phyloP scores from a whole-genome alignment of 2,797 vertebrate species.

The Arrhamphus sclerolepis region DNA sequence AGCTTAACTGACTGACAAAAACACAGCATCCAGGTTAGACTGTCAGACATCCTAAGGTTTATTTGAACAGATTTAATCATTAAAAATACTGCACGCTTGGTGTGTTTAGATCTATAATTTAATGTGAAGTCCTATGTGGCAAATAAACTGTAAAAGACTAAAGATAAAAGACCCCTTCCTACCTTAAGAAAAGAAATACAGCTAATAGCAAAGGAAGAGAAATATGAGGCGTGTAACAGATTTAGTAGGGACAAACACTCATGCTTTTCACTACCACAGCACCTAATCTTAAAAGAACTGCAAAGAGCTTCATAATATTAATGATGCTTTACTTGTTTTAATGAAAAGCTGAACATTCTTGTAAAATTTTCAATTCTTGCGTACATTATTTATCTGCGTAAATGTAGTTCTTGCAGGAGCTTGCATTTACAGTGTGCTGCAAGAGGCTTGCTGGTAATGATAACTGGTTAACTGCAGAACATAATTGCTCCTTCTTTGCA shows the following conservation, averaged over 20 bases:
- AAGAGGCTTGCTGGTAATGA: conserved; percentile 11
- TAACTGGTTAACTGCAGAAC: conserved; percentile 13
- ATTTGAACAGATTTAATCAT: no score
- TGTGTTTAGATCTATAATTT: no score
- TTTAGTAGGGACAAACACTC: background rate
- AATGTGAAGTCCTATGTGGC: no score
- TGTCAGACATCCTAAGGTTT: no score
- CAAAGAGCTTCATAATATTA: conserved; percentile 5
- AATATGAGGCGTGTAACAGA: background rate
- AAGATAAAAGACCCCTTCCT: background rate
- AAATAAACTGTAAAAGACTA: no score
- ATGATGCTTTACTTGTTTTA: conserved; percentile 6
- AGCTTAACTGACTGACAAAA: no score
- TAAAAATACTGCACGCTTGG: no score
- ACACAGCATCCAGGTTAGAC: no score
- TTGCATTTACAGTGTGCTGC: conserved; percentile 6
- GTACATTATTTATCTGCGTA: conserved; percentile 15
- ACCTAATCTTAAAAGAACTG: conserved; percentile 14
- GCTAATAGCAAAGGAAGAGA: conserved; percentile 1
- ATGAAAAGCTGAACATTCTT: background rate
- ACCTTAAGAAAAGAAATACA: conserved; percentile 3
- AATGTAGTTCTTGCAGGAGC: background rate
- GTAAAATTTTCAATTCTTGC: conserved; percentile 3
- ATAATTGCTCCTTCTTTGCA: conserved; percentile 14
- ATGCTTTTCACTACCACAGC: conserved; percentile 7